A percentile compares a stretch with the other conserved stretches of the same genome.
These are phyloP conservation scores for Pterophyllum scalare DNA, from an alignment of 2,113 vertebrate species.

Conservation along the genomic window DNA sequence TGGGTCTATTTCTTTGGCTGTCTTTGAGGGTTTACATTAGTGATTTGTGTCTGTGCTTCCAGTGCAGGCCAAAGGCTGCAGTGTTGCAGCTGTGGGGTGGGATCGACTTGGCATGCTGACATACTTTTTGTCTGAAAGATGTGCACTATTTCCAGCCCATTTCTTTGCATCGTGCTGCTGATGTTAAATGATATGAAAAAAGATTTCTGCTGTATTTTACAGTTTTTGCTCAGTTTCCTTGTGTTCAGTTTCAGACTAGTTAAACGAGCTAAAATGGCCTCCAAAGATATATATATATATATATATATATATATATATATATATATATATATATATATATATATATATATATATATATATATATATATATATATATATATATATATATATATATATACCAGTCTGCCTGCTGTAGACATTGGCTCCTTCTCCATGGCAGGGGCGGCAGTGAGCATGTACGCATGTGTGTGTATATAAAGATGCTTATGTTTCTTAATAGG, in stretches of 20 bases:
- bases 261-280: constrained; percentile 48
- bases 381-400: too few species aligned
- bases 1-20: background rate
- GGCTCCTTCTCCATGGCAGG: constrained; percentile 33
- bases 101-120: constrained; percentile 30
- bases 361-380: too few species aligned
- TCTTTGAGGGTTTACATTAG: background rate
- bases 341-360: too few species aligned
- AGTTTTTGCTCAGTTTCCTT: background rate
- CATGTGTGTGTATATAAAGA: background rate
- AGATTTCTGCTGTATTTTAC: constrained; percentile 1
- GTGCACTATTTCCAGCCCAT: constrained; percentile 17
- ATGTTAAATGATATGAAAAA: constrained; percentile 53
- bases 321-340: too few species aligned
- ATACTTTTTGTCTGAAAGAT: constrained; percentile 14
- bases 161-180: constrained; percentile 21
- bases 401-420: constrained; percentile 41
- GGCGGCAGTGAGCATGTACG: constrained; percentile 22
- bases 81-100: constrained; percentile 51
- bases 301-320: too few species aligned
- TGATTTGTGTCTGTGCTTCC: constrained; percentile 10
- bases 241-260: constrained; percentile 42
- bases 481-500: constrained; percentile 23
- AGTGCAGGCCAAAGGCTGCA: constrained; percentile 12
- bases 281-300: too few species aligned